Evolutionary conservation across 2,113 vertebrate species (phyloP).

Genomic region (Abramis brama): DNA sequence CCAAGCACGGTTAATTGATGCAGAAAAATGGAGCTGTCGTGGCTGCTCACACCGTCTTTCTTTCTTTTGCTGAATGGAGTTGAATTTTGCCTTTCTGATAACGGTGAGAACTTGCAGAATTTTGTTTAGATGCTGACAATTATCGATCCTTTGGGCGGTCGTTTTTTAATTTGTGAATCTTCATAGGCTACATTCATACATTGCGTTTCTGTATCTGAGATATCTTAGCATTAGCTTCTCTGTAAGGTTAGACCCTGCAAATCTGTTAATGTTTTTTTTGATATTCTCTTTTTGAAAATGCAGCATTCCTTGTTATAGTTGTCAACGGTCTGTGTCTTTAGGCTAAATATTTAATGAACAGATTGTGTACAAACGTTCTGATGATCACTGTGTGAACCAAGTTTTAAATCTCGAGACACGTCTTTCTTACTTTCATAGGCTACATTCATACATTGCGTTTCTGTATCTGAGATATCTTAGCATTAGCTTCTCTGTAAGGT

Average conservation of each 20-base stretch:
- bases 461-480: neutral
- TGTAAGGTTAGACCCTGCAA: neutral
- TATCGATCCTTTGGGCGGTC: neutral
- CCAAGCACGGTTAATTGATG: conserved; percentile 58
- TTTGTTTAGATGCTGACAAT: neutral
- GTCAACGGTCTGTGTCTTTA: neutral
- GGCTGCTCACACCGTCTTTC: conserved; percentile 51
- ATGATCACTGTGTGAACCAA: too few relatives aligned
- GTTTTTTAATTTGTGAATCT: neutral
- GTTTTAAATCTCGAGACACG: too few relatives aligned
- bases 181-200: neutral
- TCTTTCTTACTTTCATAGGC: too few relatives aligned
- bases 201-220: neutral
- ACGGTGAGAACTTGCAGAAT: neutral
- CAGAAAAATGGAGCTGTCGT: conserved; percentile 64
- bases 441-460: neutral
- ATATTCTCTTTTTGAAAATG: neutral
- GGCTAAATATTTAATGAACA: neutral
- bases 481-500: neutral
- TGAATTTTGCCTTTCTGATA: conserved; percentile 43
- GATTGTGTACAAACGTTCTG: neutral
- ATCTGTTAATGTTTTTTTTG: neutral
- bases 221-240: conserved; percentile 10
- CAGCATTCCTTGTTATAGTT: neutral
- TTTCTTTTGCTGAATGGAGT: conserved; percentile 34